Evolutionary conservation across 2,888 invertebrate genomes (phyloP), one percentile per base, ranked within the genome.

Genomic region (Temnothorax unifasciatus): DNA sequence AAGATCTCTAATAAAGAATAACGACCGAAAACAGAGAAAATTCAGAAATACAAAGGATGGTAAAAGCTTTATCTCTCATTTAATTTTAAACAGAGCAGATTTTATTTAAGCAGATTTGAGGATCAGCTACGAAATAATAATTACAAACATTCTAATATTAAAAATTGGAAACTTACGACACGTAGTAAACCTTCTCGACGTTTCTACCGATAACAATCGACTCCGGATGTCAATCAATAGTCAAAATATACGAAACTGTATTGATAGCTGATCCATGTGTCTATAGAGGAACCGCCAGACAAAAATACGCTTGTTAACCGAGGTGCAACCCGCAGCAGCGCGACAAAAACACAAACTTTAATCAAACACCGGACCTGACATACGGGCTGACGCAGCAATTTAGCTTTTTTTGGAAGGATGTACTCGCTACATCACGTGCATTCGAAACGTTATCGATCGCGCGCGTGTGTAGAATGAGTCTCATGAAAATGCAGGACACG

Each of bases 401-500:
- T 77, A 52, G 25, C 52, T 54, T 69, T 47, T 47, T 69, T n/a
- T 34, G 52, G 38, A 52, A 71, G 64, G 25, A 52, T 54, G 41
- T 15, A 71, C 5, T 13, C 34, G 47, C 66, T 47, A 75, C 44
- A 15, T 52, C 34, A 21, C 34, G n/a, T 52, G 54, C 52, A 54
- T 71, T 52, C 13, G 21, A 29, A 68, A 71, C 13, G n/a, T 44
- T 71, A 71, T 77, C 71, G 71, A 77, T 77, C 5, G 73, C 38
- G 25, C 9, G 29, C 0, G 18, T 25, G 44, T 21, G 18, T 66
- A 41, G 64, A 75, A 50, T 41, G n/a, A 25, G 25, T 9, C 25
- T 29, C 25, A 41, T 77, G 25, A 47, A 54, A 71, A 77, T 52
- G 73, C 52, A 25, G 76, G 25, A 77, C 73, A 77, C 52, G 71